These are phyloP conservation scores for Phaedon cochleariae DNA, from an alignment of 2,888 invertebrate species.

Conservation along the genomic window DNA sequence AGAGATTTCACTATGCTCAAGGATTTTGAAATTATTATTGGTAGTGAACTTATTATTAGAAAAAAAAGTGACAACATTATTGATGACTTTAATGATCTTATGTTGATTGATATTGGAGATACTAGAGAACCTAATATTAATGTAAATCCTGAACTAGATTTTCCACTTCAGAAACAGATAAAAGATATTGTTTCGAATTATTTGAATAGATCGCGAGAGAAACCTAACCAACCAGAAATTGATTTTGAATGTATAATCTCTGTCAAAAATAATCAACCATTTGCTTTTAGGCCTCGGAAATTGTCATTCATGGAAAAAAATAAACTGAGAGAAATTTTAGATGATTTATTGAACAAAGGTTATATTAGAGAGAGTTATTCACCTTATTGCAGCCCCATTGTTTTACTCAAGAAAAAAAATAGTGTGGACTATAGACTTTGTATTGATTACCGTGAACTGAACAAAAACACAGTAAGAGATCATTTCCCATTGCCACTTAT, in stretches of 20 bases:
- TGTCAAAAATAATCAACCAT: conserved; percentile 17
- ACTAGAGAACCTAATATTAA: background rate
- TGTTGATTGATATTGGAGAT: background rate
- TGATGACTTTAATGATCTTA: background rate
- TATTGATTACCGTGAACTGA: no score
- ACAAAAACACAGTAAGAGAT: conserved; percentile 44
- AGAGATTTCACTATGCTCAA: background rate
- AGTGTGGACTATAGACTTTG: conserved; percentile 30
- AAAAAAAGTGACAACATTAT: background rate
- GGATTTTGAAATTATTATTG: background rate
- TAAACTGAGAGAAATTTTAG: conserved; percentile 28
- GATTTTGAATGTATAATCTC: conserved; percentile 12
- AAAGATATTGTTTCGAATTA: conserved; percentile 1
- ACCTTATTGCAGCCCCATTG: conserved; percentile 21
- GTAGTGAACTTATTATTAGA: background rate
- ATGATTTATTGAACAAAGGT: conserved; percentile 21
- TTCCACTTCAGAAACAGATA: background rate
- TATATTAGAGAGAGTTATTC: conserved; percentile 26
- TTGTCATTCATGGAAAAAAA: conserved; percentile 29
- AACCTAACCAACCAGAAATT: conserved; percentile 3
- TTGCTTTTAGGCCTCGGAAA: conserved; percentile 23
- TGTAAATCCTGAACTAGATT: background rate
- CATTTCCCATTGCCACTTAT: conserved; percentile 47
- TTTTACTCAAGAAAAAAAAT: conserved; percentile 29
- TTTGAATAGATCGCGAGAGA: background rate